Evolutionary conservation across 2,888 invertebrate genomes (phyloP).

Genomic region (Mystacides longicornis): DNA sequence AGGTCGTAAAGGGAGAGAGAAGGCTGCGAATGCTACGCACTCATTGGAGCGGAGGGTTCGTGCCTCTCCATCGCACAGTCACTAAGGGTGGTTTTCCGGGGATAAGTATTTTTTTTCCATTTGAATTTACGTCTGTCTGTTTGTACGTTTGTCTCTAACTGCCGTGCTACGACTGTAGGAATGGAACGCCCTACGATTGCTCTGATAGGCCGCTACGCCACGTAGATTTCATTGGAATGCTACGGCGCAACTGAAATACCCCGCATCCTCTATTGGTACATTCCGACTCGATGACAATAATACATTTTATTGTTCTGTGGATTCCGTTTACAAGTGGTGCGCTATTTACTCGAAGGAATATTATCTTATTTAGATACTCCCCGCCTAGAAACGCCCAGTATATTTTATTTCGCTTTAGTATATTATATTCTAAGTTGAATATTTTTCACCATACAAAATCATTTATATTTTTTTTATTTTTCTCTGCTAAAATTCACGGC

Average conservation of each 20-base stretch:
- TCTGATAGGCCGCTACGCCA: slow-evolving; percentile 1
- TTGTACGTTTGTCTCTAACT: slow-evolving; percentile 25
- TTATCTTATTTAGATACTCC: too few species aligned
- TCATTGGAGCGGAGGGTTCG: slow-evolving; percentile 26
- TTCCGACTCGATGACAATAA: slow-evolving; percentile 31
- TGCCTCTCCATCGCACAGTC: slow-evolving; percentile 17
- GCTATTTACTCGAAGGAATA: too few species aligned
- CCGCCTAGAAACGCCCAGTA: too few species aligned
- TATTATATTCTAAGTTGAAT: too few species aligned
- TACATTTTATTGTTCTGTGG: not conserved
- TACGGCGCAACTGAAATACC: slow-evolving; percentile 14
- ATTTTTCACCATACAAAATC: too few species aligned
- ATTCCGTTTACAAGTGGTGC: too few species aligned
- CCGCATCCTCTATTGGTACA: too few species aligned
- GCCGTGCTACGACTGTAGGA: not conserved
- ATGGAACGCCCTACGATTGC: slow-evolving; percentile 17
- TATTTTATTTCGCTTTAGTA: too few species aligned
- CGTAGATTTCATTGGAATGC: not conserved
- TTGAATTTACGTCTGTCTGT: slow-evolving; percentile 36
- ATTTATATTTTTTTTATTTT: too few species aligned
- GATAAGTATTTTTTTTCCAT: slow-evolving; percentile 26
- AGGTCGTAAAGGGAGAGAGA: slow-evolving; percentile 39
- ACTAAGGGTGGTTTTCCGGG: not conserved
- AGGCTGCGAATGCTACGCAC: slow-evolving; percentile 48
- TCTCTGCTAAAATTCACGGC: too few species aligned